Evolutionary conservation across 2,113 vertebrate species (phyloP).

Genomic region (Melanotaenia duboulayi): DNA sequence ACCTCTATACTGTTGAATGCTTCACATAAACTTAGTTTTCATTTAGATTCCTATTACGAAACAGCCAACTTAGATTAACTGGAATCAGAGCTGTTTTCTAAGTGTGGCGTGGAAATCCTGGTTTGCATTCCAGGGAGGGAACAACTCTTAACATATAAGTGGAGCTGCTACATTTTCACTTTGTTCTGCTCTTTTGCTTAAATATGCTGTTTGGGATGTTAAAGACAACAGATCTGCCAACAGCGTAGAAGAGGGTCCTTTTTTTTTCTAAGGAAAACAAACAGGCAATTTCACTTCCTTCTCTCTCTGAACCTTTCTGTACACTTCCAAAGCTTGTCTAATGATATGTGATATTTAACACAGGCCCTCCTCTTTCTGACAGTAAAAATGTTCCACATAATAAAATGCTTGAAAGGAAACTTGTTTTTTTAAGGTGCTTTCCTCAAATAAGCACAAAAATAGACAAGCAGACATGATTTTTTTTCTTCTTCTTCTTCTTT

Average conservation of each 20-base stretch:
- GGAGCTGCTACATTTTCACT: background rate
- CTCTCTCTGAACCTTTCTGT: background rate
- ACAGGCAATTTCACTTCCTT: no score
- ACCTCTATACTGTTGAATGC: no score
- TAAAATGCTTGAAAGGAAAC: constrained; percentile 20
- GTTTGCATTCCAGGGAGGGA: background rate
- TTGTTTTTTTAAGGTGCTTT: constrained; percentile 29
- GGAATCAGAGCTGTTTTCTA: background rate
- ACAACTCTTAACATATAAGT: background rate
- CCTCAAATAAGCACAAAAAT: constrained; percentile 48
- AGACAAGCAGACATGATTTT: constrained; percentile 71
- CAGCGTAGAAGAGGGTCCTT: background rate
- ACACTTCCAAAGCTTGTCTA: constrained; percentile 8
- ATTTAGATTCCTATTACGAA: no score
- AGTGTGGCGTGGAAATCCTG: background rate
- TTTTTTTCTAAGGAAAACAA: no score
- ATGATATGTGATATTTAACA: background rate
- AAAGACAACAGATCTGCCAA: no score
- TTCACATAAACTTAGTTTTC: no score
- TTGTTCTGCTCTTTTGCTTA: background rate
- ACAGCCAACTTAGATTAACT: no score
- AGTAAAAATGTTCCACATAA: constrained; percentile 19
- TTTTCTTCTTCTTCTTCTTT: constrained; percentile 10
- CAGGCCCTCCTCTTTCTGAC: constrained; percentile 19
- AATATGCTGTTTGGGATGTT: constrained; percentile 11